Evolutionary conservation across 2,888 invertebrate species (phyloP).

Genomic region (Atrina japonica): DNA sequence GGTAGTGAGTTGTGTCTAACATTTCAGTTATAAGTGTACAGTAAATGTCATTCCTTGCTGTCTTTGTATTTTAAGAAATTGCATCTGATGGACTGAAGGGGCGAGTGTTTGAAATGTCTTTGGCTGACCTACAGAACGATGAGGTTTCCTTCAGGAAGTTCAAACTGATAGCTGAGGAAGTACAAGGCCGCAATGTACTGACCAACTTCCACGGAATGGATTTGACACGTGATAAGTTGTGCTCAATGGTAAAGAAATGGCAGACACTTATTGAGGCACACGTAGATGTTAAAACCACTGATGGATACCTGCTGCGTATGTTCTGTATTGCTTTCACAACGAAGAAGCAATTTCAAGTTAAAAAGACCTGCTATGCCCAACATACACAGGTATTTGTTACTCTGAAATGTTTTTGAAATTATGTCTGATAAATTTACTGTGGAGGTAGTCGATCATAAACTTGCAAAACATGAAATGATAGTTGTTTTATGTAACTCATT

Average conservation of each 20-base stretch:
- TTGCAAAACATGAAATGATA: too few relatives aligned
- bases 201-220: conserved; percentile 99
- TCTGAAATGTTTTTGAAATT: too few relatives aligned
- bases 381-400: conserved; percentile 98
- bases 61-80: conserved; percentile 83
- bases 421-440: too few relatives aligned
- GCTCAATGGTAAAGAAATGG: conserved; percentile 99
- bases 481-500: too few relatives aligned
- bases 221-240: conserved; percentile 98
- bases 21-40: too few relatives aligned
- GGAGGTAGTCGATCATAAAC: too few relatives aligned
- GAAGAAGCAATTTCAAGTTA: conserved; percentile 95
- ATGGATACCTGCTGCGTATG: conserved; percentile 96
- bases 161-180: conserved; percentile 98
- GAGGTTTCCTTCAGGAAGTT: conserved; percentile 99
- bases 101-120: conserved; percentile 98
- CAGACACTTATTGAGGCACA: conserved; percentile 97
- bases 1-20: too few relatives aligned
- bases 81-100: conserved; percentile 99
- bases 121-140: conserved; percentile 98
- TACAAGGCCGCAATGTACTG: conserved; percentile 94
- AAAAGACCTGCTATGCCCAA: conserved; percentile 99
- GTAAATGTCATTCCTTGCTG: too few relatives aligned
- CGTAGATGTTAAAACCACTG: conserved; percentile 98
- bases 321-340: conserved; percentile 99